Conservation (phyloP, 2,113 vertebrate genomes). For the Hiodon alosoides region DNA sequence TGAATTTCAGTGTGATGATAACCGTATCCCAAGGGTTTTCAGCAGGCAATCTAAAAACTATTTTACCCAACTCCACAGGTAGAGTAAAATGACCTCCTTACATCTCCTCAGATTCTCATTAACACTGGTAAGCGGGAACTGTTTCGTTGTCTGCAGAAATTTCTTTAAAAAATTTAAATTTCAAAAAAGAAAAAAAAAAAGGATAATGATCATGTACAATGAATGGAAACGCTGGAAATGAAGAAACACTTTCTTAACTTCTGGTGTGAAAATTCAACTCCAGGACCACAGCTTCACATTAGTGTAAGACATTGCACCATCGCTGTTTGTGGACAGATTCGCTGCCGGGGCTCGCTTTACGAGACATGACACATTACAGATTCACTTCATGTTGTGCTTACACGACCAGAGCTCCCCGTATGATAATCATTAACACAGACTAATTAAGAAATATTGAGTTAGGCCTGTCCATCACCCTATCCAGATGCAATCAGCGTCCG, state of each 20-base stretch:
- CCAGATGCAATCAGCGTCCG: not conserved
- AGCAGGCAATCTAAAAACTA: constrained; percentile 15
- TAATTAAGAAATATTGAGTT: constrained; percentile 22
- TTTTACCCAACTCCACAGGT: constrained; percentile 3
- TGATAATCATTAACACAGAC: constrained; percentile 10
- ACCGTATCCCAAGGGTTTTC: not conserved
- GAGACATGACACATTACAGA: not conserved
- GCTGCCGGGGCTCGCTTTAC: not conserved
- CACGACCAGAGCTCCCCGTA: not conserved
- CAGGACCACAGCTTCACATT: too few relatives aligned
- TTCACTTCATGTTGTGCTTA: not conserved
- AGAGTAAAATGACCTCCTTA: constrained; percentile 5
- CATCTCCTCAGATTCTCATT: not conserved
- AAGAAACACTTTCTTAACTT: too few relatives aligned
- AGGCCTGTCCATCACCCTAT: not conserved
- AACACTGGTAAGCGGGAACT: constrained; percentile 2
- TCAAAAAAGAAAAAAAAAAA: constrained; percentile 5
- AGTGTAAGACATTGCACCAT: too few relatives aligned
- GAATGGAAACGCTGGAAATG: too few relatives aligned
- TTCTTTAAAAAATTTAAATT: constrained; percentile 5
- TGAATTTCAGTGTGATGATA: not conserved
- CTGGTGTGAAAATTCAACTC: too few relatives aligned
- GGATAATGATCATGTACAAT: not conserved
- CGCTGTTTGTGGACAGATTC: not conserved
- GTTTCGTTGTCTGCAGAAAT: not conserved